Conservation (phyloP, 2,113 vertebrate genomes). For the Bos taurus region ARS-UCD2.0 NC_037344.1:28708501-28709000, state of each 20-base stretch:
- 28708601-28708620: not conserved
- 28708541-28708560: not conserved
- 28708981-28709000: not conserved
- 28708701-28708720: not conserved
- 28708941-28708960: no score
- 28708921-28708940: no score
- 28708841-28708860: no score
- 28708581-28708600: not conserved
- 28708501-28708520: not conserved
- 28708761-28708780: no score
- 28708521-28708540: not conserved
- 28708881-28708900: no score
- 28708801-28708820: no score
- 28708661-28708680: not conserved
- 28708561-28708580: not conserved
- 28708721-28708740: not conserved
- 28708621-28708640: not conserved
- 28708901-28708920: no score
- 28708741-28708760: not conserved
- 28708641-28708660: not conserved
- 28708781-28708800: no score
- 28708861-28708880: no score
- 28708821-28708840: no score
- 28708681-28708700: not conserved
- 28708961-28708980: no score